Conservation (phyloP, 1,140 invertebrate genomes). For the Anoplolepis gracilipes region DNA sequence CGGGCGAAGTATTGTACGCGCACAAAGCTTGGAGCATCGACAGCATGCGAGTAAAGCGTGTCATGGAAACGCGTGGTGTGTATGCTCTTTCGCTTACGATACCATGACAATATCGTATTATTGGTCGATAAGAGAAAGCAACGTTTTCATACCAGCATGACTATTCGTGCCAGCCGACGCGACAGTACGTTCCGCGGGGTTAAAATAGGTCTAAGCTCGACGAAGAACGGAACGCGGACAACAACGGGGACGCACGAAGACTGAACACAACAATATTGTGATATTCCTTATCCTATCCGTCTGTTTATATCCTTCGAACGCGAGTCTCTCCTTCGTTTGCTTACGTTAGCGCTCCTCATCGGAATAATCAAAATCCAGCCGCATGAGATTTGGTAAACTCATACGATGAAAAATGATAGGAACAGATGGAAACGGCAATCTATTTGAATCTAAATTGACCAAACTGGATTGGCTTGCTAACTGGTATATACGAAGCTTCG, state of each 20-base stretch:
- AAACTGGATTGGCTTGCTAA: neutral
- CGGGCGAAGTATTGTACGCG: constrained; percentile 21
- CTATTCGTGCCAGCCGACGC: constrained; percentile 43
- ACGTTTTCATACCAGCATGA: constrained; percentile 38
- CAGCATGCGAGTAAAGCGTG: constrained; percentile 40
- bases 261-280: constrained; percentile 26
- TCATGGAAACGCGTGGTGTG: constrained; percentile 20
- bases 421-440: neutral
- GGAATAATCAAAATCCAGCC: constrained; percentile 14
- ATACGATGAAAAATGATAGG: no score
- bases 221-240: constrained; percentile 8
- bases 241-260: neutral
- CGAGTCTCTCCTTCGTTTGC: neutral
- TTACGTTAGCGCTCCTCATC: neutral
- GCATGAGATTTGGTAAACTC: constrained; percentile 30
- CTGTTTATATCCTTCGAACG: constrained; percentile 18
- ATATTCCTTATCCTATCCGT: constrained; percentile 1
- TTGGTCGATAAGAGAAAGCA: constrained; percentile 64
- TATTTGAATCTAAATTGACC: neutral
- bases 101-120: constrained; percentile 65
- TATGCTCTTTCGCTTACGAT: constrained; percentile 3
- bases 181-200: constrained; percentile 40
- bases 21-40: constrained; percentile 35
- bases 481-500: neutral
- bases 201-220: constrained; percentile 48